Base-by-base conservation (phyloP, 2,888 invertebrate genomes). In the Mythimna vitellina region DNA sequence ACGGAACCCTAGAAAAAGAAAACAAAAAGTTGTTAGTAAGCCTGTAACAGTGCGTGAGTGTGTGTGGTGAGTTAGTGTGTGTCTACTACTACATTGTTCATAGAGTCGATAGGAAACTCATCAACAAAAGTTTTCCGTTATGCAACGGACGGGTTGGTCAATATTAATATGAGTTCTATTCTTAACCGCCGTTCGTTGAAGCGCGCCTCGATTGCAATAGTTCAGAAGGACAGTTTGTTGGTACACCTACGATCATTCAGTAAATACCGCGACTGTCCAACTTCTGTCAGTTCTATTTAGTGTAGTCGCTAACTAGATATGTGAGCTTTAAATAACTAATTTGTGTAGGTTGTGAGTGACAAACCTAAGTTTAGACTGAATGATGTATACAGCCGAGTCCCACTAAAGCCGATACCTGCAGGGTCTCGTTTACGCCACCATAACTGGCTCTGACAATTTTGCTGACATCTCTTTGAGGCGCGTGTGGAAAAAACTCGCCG, bases 141-240 rank as follows among this genome's bases (percentile, higher is more conserved):
- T 68, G 42, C 51, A 32, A 5, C 9, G 53, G 53, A 58, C 25
- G 46, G 54, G 25, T 46, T 29, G 10, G 57, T 68, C 62, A 66
- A 77, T 65, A 76, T 25, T n/a, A 76, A 71, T 53, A 72, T 57
- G 51, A 20, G 38, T 56, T 65, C 60, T 53, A 64, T 63, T 75
- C 35, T 60, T 38, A 63, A 60, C 53, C 32, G 3, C 7, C 2
- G 6, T 4, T 14, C 25, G 14, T 46, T 57, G 66, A 32, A 58
- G 38, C 6, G 42, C 56, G 17, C 4, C 25, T 25, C n/a, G 25
- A 76, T 80, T 80, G 81, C 72, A 69, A 69, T 76, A 81, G 77
- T 80, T 80, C 68, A 57, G 10, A 14, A 7, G n/a, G 56, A 56
- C n/a, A 61, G 49, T 71, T 65, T 75, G 42, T 66, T 49, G 10